These are phyloP conservation scores for Operophtera brumata DNA, from an alignment of 2,888 invertebrate genomes.

Conservation along the genomic window DNA sequence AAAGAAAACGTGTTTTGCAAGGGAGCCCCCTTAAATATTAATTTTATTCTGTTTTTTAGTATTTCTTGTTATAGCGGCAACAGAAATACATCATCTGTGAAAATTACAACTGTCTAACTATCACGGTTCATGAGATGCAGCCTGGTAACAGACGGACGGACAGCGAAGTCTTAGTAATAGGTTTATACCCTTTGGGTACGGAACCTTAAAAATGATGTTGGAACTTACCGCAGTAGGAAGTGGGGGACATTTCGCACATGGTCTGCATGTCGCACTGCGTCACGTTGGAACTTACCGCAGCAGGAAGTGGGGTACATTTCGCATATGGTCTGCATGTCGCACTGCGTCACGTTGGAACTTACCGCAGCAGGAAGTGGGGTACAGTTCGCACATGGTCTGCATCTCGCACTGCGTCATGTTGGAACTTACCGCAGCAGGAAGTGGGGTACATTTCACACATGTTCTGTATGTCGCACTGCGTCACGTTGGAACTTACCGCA, in stretches of 20 bases:
- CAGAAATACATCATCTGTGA: no score
- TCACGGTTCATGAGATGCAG: no score
- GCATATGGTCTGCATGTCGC: constrained; percentile 58
- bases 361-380: constrained; percentile 36
- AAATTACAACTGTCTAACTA: no score
- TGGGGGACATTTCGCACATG: constrained; percentile 45
- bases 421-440: constrained; percentile 43
- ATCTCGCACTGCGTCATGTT: constrained; percentile 56
- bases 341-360: constrained; percentile 50
- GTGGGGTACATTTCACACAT: constrained; percentile 45
- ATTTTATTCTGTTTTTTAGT: no score
- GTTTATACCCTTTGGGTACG: no score
- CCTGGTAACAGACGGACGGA: no score
- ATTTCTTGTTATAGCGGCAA: no score
- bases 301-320: constrained; percentile 39
- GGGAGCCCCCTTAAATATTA: no score
- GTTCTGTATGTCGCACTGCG: constrained; percentile 55
- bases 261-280: constrained; percentile 56
- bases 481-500: constrained; percentile 47
- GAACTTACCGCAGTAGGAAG: constrained; percentile 57
- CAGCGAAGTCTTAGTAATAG: no score
- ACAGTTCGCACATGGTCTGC: constrained; percentile 49
- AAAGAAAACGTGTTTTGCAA: no score
- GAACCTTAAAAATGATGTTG: no score
- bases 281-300: constrained; percentile 58